A percentile compares a stretch with the other conserved stretches of the same genome.
Evolutionary conservation across 2,797 vertebrate genomes (phyloP).

Genomic region (Aphelocoma californica): DNA sequence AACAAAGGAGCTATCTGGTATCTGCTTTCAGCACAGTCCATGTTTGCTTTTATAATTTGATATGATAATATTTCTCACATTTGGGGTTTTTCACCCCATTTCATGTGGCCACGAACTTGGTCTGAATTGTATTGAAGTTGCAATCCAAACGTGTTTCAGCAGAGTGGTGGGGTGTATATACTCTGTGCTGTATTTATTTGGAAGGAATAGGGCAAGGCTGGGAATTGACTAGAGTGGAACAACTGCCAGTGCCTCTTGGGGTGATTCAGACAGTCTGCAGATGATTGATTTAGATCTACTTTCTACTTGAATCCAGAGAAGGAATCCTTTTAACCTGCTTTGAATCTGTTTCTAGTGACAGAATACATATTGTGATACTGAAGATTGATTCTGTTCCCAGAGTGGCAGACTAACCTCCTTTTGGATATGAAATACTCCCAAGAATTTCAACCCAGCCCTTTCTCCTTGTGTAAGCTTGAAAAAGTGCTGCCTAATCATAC

Average conservation of each 20-base stretch:
- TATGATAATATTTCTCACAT: not conserved
- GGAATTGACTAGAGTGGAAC: not conserved
- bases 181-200: not conserved
- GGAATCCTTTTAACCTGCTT: not conserved
- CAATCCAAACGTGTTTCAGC: not conserved
- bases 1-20: not conserved
- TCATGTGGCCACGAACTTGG: not conserved
- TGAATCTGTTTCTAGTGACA: not conserved
- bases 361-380: not conserved
- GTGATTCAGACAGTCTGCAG: not conserved
- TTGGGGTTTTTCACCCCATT: rapidly evolving
- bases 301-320: not conserved
- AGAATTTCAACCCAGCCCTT: not conserved
- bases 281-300: not conserved
- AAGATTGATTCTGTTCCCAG: not conserved
- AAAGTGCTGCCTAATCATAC: not conserved
- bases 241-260: not conserved
- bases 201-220: not conserved
- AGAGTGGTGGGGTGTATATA: not conserved
- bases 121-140: not conserved
- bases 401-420: not conserved
- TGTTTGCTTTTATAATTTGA: not conserved
- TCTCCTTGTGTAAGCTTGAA: not conserved
- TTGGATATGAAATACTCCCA: not conserved
- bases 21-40: not conserved